Evolutionary conservation across 2,797 vertebrate species (phyloP).

Genomic region (Aldrovandia affinis): DNA sequence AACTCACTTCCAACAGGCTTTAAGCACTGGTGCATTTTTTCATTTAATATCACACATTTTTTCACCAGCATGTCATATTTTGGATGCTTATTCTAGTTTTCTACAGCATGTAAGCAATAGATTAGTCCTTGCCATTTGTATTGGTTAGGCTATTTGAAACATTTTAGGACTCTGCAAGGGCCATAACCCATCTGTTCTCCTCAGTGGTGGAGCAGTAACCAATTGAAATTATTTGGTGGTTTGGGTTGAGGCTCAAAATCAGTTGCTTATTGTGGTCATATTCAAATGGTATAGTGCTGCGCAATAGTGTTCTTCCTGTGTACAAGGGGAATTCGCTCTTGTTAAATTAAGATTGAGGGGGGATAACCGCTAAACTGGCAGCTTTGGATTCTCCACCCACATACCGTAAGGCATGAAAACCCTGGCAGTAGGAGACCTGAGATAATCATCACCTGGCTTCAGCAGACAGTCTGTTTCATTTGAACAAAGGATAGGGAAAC

Average conservation of each 20-base stretch:
- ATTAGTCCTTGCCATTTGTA: too few relatives aligned
- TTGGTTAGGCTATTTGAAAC: not conserved
- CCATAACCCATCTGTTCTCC: not conserved
- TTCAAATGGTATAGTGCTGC: not conserved
- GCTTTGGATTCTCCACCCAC: conserved; percentile 56
- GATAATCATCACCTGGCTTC: conserved; percentile 68
- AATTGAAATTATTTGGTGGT: conserved; percentile 10
- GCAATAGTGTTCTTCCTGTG: not conserved
- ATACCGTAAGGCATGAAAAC: conserved; percentile 54
- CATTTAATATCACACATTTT: too few relatives aligned
- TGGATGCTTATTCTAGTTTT: too few relatives aligned
- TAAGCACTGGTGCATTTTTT: too few relatives aligned
- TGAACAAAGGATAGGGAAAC: conserved; percentile 48
- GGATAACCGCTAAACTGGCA: not conserved
- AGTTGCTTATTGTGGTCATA: conserved; percentile 8
- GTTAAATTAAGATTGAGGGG: not conserved
- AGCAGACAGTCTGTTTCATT: conserved; percentile 68
- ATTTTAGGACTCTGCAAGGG: not conserved
- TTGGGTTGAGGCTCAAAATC: not conserved
- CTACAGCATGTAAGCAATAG: too few relatives aligned
- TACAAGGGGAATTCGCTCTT: not conserved
- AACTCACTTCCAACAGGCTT: too few relatives aligned
- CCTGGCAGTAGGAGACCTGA: conserved; percentile 49
- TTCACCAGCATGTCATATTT: too few relatives aligned
- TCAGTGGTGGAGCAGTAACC: not conserved